These are phyloP conservation scores for Paralichthys olivaceus DNA, from an alignment of 2,113 vertebrate genomes.

Conservation along the genomic window DNA sequence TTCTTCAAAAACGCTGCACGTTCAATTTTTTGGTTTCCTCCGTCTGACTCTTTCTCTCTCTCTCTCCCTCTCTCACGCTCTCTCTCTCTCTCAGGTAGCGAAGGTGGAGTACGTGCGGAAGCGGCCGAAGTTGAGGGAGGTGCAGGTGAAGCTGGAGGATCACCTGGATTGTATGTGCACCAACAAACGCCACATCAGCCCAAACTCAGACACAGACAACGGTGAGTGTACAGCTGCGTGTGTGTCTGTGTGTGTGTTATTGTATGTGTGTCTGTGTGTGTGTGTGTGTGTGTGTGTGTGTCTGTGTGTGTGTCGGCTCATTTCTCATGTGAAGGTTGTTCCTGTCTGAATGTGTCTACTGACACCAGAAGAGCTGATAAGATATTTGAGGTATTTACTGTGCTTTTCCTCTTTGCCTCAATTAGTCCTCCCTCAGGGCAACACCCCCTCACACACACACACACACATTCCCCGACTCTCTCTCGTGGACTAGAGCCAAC, in stretches of 20 bases:
- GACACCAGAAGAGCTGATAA: constrained; percentile 56
- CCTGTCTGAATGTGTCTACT: constrained; percentile 52
- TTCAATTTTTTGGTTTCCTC: background rate
- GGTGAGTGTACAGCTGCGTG: constrained; percentile 77
- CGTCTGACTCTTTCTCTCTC: background rate
- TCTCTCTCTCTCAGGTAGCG: constrained; percentile 86
- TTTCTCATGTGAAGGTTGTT: constrained; percentile 37
- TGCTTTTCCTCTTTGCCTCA: constrained; percentile 44
- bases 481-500: background rate
- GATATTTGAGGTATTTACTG: constrained; percentile 64
- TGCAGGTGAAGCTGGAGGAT: constrained; percentile 95
- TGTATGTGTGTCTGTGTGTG: constrained; percentile 13
- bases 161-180: constrained; percentile 94
- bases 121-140: constrained; percentile 94
- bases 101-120: constrained; percentile 96
- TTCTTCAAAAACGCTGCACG: background rate
- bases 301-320: background rate
- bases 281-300: constrained; percentile 23
- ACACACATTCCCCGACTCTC: background rate
- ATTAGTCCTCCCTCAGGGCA: constrained; percentile 36
- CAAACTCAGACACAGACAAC: constrained; percentile 89
- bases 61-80: background rate
- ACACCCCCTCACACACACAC: background rate
- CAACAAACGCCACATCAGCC: constrained; percentile 85
- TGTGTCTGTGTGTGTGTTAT: constrained; percentile 22